Evolutionary conservation across 2,888 invertebrate species (phyloP), one percentile per base, ranked within the genome.

Genomic region (Autographa pulchrina): DNA sequence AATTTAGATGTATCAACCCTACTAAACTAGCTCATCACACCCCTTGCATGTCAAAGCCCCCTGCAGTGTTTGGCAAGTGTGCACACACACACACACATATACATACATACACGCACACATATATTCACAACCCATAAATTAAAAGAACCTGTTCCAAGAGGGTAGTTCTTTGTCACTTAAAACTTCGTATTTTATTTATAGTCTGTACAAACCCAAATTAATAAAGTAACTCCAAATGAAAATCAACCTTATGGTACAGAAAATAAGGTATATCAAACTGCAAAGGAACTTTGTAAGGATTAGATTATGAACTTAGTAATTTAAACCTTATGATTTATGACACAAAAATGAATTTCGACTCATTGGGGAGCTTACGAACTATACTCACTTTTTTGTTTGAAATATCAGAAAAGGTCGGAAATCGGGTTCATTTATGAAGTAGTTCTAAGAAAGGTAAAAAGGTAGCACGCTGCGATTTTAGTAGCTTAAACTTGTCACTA

Each of bases 101-200:
- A 35, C 35, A 38, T 7, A 41, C 69, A 85, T 77, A 60, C 80
- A 85, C 77, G 80, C 80, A 83, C 76, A 77, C 80, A 83, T 81
- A 88, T 84, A 91, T 89, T 91, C 92, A 92, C 93, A 92, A 88
- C 87, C 86, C 88, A 93, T 95, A 95, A 94, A 95, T 95, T 94
- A 91, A 91, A 92, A 92, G 88, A 92, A 95, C 95, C 95, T 94
- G 94, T 92, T 92, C 86, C 82, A 84, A 85, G 85, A 91, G 92
- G 93, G 90, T 92, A 90, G 90, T 88, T 88, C 88, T 89, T 89
- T 92, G 90, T 92, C 90, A 90, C 85, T 84, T 82, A 81, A 78
- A 81, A 83, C 78, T 82, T 75, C 66, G 81, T 81, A 75, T 79
- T 80, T 86, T 85, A 86, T 86, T 86, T 83, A 84, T 84, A 82